Evolutionary conservation across 2,113 vertebrate species (phyloP).

Genomic region (Seriola rivoliana): DNA sequence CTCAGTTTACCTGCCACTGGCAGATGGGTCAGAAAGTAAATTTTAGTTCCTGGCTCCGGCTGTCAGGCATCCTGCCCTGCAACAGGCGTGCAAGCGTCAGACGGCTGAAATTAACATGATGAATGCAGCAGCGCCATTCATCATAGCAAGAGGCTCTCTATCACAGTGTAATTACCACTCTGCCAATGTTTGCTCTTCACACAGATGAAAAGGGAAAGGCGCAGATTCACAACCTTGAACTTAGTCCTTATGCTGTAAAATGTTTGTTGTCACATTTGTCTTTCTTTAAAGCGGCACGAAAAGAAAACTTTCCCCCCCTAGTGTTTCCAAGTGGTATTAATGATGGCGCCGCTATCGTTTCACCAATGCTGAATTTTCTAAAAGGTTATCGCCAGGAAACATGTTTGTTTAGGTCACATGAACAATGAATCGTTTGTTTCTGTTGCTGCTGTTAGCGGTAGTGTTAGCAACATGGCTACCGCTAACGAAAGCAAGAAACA

Average conservation of each 20-base stretch:
- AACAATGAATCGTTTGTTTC: no score
- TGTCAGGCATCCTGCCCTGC: constrained; percentile 24
- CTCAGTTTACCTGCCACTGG: constrained; percentile 31
- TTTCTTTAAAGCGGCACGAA: no score
- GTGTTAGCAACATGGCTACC: no score
- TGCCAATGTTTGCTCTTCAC: constrained; percentile 35
- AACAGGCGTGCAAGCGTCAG: constrained; percentile 29
- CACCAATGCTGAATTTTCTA: no score
- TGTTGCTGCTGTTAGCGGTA: no score
- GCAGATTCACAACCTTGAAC: constrained; percentile 6
- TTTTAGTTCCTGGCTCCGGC: constrained; percentile 6
- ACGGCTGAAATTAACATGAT: constrained; percentile 49
- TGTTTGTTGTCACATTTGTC: neutral
- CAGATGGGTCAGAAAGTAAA: constrained; percentile 46
- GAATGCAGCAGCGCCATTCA: constrained; percentile 36
- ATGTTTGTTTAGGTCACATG: no score
- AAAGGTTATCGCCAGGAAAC: no score
- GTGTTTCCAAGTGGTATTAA: no score
- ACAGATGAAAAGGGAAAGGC: constrained; percentile 14
- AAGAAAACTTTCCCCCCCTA: no score
- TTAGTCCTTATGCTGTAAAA: neutral
- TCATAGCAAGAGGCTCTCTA: constrained; percentile 43
- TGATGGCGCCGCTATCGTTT: no score
- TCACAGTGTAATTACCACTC: constrained; percentile 50
- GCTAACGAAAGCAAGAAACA: no score